Evolutionary conservation across 2,797 vertebrate genomes (phyloP).

Genomic region (Lepus townsendii): DNA sequence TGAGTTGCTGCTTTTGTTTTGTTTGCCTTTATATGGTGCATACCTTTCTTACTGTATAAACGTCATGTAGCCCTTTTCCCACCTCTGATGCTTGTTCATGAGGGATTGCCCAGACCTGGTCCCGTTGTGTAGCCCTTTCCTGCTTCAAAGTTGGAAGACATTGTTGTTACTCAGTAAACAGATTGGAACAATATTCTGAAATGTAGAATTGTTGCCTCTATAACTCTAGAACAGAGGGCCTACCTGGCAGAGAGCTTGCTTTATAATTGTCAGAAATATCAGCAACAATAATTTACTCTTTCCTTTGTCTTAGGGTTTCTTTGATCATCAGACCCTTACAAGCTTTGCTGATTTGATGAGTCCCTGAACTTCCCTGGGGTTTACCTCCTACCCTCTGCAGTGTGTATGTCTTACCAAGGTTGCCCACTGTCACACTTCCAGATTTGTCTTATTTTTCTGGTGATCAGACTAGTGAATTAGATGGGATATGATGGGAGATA

Average conservation of each 20-base stretch:
- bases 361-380: not conserved
- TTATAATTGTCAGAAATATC: not conserved
- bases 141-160: not conserved
- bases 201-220: not conserved
- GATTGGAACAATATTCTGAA: not conserved
- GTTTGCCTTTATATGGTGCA: not conserved
- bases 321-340: not conserved
- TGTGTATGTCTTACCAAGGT: not conserved
- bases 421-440: not conserved
- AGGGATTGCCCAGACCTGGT: not conserved
- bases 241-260: not conserved
- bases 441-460: not conserved
- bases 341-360: not conserved
- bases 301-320: not conserved
- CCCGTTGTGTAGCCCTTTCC: not conserved
- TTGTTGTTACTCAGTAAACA: not conserved
- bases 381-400: not conserved
- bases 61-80: not conserved
- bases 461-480: not conserved
- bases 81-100: not conserved
- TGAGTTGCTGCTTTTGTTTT: not conserved
- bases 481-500: not conserved
- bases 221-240: not conserved
- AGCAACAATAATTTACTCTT: not conserved
- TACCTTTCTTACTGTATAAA: not conserved